Evolutionary conservation across 2,888 invertebrate genomes (phyloP), one percentile per base, ranked within the genome.

Genomic region (Caenorhabditis imperialis): DNA sequence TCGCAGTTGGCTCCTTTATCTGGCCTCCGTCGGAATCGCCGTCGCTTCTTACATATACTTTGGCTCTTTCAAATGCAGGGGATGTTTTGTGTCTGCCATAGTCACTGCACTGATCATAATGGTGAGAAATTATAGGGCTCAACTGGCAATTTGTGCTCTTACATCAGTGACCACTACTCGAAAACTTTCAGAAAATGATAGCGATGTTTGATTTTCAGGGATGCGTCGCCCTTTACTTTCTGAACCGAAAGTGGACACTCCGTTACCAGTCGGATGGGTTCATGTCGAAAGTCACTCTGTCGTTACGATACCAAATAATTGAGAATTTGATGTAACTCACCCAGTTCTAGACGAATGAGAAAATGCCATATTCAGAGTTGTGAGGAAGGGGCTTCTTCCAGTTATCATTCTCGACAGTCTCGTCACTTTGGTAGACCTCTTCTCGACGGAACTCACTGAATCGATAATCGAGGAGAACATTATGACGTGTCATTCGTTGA

Each of bases 361-460:
- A n/a, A n/a, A n/a, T n/a, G n/a, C n/a, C n/a, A n/a, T n/a, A n/a
- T 69, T 54, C 54, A 71, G 71, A 37, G 54, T 61, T 25, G 71
- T 71, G 4, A 48, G 71, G 30, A 71, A 71, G 50, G 71, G 48
- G 2, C 42, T 71, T 6, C 62, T 71, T 16, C 71, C 71, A n/a
- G 61, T 71, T 3, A 57, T 71, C 10, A 20, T 71, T 8, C 27
- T 71, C 14, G 62, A 62, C 44, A 57, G 61, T 30, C 6, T 62
- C 10, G 55, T 71, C 5, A 71, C 61, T 16, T 27, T 71, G 16
- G 40, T 45, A 5, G 71, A 71, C 18, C 40, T 45, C n/a, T 27
- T 62, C 12, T 42, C 50, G 30, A 57, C 20, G 22, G 40, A 60
- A 27, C 4, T 70, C 6, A 70, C 61, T 7, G 33, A 40, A 3